phyloP scores from a whole-genome alignment of 2,888 invertebrate genomes.

The Nephrotoma appendiculata region DNA sequence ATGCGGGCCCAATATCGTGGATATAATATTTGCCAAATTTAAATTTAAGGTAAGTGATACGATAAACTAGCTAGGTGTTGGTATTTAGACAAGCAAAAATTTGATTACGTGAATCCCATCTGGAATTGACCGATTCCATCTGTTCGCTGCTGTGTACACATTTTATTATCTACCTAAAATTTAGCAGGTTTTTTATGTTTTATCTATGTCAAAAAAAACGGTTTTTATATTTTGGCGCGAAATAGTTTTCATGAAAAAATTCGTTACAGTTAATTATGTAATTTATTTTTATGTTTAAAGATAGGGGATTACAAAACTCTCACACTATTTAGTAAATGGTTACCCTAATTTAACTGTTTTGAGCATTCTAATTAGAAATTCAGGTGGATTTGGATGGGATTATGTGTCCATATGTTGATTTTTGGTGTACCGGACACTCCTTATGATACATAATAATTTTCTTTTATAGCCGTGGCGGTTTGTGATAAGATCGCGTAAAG shows the following conservation, averaged over 20 bases:
- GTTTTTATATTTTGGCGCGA: not conserved
- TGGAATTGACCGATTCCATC: not conserved
- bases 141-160: not conserved
- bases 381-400: not conserved
- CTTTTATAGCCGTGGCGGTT: no score
- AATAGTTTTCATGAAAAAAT: not conserved
- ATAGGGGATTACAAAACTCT: not conserved
- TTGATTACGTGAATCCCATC: not conserved
- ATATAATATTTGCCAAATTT: conserved; percentile 31
- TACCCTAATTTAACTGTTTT: not conserved
- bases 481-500: no score
- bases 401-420: not conserved
- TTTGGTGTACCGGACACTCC: not conserved
- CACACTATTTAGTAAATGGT: not conserved
- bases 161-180: not conserved
- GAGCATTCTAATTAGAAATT: not conserved
- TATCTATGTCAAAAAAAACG: not conserved
- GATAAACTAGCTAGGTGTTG: not conserved
- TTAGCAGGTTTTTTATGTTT: not conserved
- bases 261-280: not conserved
- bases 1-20: conserved; percentile 30
- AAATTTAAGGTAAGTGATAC: conserved; percentile 28
- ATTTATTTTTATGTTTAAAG: not conserved
- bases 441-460: no score
- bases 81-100: not conserved